These are phyloP conservation scores for Clarias gariepinus DNA, from an alignment of 2,113 vertebrate genomes.

Conservation along the genomic window DNA sequence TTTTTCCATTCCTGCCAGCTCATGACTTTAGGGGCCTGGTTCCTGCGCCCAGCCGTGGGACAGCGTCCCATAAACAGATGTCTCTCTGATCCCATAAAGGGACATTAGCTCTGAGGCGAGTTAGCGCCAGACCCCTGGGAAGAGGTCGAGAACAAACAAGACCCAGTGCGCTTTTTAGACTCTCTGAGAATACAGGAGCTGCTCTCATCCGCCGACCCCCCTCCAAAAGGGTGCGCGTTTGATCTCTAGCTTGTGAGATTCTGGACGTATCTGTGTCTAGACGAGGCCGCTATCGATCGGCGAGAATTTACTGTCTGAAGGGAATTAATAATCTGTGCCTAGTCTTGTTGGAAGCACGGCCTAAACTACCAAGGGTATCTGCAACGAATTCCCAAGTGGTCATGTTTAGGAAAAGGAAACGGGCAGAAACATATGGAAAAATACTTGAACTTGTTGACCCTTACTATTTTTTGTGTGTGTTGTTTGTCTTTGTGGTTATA, in stretches of 20 bases:
- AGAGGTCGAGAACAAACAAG: slow-evolving; percentile 44
- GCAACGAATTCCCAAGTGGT: slow-evolving; percentile 19
- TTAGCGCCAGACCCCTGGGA: slow-evolving; percentile 53
- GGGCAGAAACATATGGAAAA: slow-evolving; percentile 52
- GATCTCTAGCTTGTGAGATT: slow-evolving; percentile 15
- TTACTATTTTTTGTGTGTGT: slow-evolving; percentile 44
- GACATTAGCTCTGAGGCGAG: slow-evolving; percentile 39
- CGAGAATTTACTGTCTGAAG: not conserved
- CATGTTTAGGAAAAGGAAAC: slow-evolving; percentile 29
- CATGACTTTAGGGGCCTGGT: slow-evolving; percentile 26
- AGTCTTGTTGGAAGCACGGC: not conserved
- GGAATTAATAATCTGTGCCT: slow-evolving; percentile 41
- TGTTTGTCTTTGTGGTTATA: slow-evolving; percentile 53
- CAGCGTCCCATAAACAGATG: slow-evolving; percentile 51
- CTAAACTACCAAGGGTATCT: not conserved
- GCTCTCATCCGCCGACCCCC: not conserved
- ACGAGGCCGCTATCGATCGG: slow-evolving; percentile 34
- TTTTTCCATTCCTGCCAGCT: slow-evolving; percentile 5
- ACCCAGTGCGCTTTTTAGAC: slow-evolving; percentile 36
- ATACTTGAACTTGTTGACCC: slow-evolving; percentile 47
- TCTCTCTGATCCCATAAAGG: slow-evolving; percentile 46
- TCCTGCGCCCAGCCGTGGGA: slow-evolving; percentile 26
- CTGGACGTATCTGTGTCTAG: slow-evolving; percentile 35
- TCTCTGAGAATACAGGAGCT: slow-evolving; percentile 24
- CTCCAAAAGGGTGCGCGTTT: not conserved